phyloP scores from a whole-genome alignment of 2,888 invertebrate species.

The Pristionchus maxplancki region DNA sequence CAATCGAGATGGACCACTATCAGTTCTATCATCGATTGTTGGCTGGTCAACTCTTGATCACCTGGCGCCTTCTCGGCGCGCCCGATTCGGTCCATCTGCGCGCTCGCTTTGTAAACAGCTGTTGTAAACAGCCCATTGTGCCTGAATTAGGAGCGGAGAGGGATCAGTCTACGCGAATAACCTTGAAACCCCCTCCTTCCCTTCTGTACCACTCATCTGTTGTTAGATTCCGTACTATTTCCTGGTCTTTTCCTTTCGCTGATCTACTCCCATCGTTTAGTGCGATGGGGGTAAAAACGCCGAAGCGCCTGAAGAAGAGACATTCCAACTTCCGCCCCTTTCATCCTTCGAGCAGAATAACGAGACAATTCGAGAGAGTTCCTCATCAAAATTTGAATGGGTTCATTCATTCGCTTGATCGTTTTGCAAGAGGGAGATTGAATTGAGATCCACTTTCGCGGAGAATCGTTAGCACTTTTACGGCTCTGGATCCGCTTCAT shows the following conservation, averaged over 20 bases:
- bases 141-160: slow-evolving; percentile 44
- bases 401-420: slow-evolving; percentile 26
- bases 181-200: not conserved
- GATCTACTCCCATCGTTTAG: slow-evolving; percentile 11
- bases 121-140: not conserved
- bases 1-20: not conserved
- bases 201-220: not conserved
- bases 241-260: not conserved
- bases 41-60: not conserved
- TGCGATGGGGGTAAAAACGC: not conserved
- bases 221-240: not conserved
- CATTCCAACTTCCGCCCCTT: not conserved
- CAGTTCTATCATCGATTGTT: not conserved
- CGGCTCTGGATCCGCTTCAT: not conserved
- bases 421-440: not conserved
- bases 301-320: not conserved
- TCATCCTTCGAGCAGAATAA: not conserved
- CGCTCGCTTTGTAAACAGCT: slow-evolving; percentile 36
- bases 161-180: not conserved
- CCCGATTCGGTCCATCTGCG: not conserved
- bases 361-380: not conserved
- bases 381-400: not conserved
- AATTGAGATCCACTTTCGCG: slow-evolving; percentile 16
- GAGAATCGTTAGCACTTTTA: not conserved
- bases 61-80: not conserved